Base-by-base conservation (phyloP, 1,140 invertebrate genomes). In the Limonius californicus region DNA sequence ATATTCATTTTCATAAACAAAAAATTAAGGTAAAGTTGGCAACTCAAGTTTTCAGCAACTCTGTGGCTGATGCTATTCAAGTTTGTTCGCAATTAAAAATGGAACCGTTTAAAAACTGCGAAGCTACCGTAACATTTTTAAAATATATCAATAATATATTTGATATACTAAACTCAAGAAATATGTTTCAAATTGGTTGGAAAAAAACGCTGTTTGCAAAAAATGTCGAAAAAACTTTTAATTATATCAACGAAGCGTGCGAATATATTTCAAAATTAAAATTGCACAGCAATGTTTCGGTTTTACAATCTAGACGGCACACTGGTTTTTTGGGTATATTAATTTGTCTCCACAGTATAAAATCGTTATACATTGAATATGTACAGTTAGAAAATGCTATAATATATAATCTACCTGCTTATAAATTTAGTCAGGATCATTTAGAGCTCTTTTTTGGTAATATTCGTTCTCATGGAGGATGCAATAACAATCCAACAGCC, bases 21-120 rank as follows among this genome's bases (percentile, higher is more conserved):
- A 72, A 66, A 61, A 75, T 74, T 72, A 73, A 76, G 42, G 72
- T 74, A 2, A 59, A 61, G 7, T 61, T 74, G 19, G 70, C 72
- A 11, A 66, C 70, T 8, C 75, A 72, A 62, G 23, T 68, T 4
- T 65, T 74, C 42, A 73, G 70, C 35, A 47, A 64, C n/a, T 65
- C 58, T 32, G 65, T 71, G 19, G 68, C 69, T 20, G 65, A 71
- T 62, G 59, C 71, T 15, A 58, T 73, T 20, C 8, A 61, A 30
- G 66, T 62, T 63, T 73, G 71, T 18, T 59, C 61, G 53, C n/a
- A 39, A 70, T 50, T 21, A 50, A 18, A 50, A 12, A 18, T 50
- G 2, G 16, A 18, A 7, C 3, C 3, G 18, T 50, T 50, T 50
- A 7, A 6, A 50, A 50, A 19, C 19, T 3, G 1, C 2, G 8